Evolutionary conservation across 2,797 vertebrate genomes (phyloP), one percentile per base, ranked within the genome.

Genomic region (Diplodus puntazzo): DNA sequence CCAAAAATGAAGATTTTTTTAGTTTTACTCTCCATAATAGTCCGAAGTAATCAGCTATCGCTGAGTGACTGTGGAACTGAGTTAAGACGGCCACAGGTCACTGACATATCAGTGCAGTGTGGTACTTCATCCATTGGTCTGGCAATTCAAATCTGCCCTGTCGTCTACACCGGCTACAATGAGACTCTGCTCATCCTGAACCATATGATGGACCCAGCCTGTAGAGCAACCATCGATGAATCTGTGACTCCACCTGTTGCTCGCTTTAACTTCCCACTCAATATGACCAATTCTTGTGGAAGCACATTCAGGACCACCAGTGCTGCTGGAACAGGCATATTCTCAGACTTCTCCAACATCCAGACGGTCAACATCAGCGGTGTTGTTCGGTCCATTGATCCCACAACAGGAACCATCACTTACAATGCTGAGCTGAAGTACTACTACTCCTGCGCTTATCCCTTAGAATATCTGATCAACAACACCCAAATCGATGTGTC

Each of bases 341-440:
- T 95, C 80, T 81, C 92, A 0, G 92, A 94, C 75, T 96, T 96
- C 69, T 96, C 95, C 74, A 92, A 93, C 61, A 92, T 95, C 79
- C 92, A 96, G 82, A 89, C 84, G 1, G 94, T 95, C 46, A 95
- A 95, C 77, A 85, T 96, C 80, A 94, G 95, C 12, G 95, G 95
- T 0, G 75, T 94, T 16, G 72, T 95, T 23, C 88, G 91, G 34
- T 95, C 94, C 14, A 55, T 80, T 2, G 94, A 96, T 83, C 92
- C 82, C 1, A 93, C 87, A 8, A 45, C 71, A 0, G 95, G 95
- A 46, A 90, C 84, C 0, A 87, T 95, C 73, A 96, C 95, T 6
- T 95, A 95, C 83, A 95, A 95, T 0, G 83, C 93, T 3, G 95
- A 96, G 74, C 89, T 96, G 49, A 94, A 94, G 79, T 96, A 96